Evolutionary conservation across 92 coral and sea anemone species (phyloP).

Genomic region (Muricea muricata): DNA sequence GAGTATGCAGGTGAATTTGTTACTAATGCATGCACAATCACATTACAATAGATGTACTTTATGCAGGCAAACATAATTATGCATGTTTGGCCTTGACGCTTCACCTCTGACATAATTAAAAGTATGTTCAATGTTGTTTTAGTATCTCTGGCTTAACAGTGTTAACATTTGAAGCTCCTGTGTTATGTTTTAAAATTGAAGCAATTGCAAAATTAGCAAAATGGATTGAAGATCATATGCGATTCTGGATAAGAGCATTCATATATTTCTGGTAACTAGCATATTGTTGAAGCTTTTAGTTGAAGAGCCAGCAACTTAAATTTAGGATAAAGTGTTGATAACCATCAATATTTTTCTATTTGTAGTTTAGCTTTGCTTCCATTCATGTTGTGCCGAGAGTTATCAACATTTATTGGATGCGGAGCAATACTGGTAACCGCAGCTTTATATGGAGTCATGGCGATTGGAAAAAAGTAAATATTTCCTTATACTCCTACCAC

Average conservation of each 20-base stretch:
- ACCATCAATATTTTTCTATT: no score
- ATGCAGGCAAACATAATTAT: no score
- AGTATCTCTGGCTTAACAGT: conserved; percentile 77
- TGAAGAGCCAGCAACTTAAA: no score
- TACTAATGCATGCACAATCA: no score
- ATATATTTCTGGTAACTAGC: conserved; percentile 91
- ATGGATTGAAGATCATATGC: conserved; percentile 90
- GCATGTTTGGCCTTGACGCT: no score
- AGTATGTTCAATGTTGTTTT: conserved; percentile 20
- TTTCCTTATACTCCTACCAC: no score
- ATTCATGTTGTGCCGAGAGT: conserved; percentile 78
- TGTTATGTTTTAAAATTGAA: conserved; percentile 85
- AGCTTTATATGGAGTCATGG: conserved; percentile 93
- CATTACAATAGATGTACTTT: no score
- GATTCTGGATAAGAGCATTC: conserved; percentile 93
- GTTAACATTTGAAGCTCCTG: conserved; percentile 87
- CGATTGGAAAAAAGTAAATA: conserved; percentile 93
- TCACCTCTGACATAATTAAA: no score
- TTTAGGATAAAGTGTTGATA: no score
- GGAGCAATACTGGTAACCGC: conserved; percentile 88
- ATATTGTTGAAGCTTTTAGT: no score
- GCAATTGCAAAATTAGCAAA: conserved; percentile 74
- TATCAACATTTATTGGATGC: conserved; percentile 86
- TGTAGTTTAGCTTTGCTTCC: conserved; percentile 83
- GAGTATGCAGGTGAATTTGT: no score